phyloP scores from a whole-genome alignment of 2,113 vertebrate genomes.

The Loxodonta africana region DNA sequence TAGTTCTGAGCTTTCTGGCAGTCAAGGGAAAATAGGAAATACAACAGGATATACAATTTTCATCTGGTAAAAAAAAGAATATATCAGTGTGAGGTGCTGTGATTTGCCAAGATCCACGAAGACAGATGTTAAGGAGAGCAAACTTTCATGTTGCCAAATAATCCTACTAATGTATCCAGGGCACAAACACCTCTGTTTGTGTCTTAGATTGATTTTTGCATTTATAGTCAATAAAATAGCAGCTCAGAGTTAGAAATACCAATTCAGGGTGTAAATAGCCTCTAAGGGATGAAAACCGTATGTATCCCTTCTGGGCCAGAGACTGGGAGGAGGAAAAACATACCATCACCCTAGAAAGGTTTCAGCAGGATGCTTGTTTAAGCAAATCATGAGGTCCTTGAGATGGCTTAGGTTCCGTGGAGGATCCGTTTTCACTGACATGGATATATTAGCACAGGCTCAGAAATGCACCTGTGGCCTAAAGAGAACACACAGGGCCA shows the following conservation, averaged over 20 bases:
- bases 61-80: conserved; percentile 11
- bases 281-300: background rate
- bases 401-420: background rate
- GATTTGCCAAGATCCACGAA: background rate
- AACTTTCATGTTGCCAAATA: conserved; percentile 28
- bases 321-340: background rate
- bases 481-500: background rate
- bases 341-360: background rate
- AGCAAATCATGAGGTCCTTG: conserved; percentile 26
- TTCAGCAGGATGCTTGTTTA: background rate
- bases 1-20: conserved; percentile 31
- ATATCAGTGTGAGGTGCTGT: background rate
- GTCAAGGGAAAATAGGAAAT: background rate
- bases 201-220: background rate
- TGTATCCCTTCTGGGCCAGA: background rate
- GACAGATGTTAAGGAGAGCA: background rate
- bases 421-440: background rate
- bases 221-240: conserved; percentile 14
- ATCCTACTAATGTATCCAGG: background rate
- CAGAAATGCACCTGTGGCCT: background rate
- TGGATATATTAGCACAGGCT: background rate
- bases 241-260: conserved; percentile 37
- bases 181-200: background rate
- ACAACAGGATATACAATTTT: background rate
- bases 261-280: background rate